Evolutionary conservation across 2,888 invertebrate genomes (phyloP), one percentile per base, ranked within the genome.

Genomic region (Thecocarcelia acutangulata): DNA sequence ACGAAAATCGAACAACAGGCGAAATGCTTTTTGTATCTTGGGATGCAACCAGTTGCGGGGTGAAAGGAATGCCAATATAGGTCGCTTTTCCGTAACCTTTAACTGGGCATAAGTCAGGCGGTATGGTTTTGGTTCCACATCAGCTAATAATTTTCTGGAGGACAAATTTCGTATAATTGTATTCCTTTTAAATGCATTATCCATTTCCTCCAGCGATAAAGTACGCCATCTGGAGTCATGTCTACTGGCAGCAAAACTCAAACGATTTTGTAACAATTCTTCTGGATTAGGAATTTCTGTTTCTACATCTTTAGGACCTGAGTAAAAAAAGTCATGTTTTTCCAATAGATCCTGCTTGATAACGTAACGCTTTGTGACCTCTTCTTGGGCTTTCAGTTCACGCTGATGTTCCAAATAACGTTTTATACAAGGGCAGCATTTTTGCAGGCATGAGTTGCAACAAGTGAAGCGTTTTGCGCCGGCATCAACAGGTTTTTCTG

Each of bases 301-400:
- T 33, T 33, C 37, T 3, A 12, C 9, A 4, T 86, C 85, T 0
- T 84, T 85, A 0, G 85, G 85, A 0, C 89, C 89, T 0, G 86
- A 87, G 21, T 94, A 95, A 89, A 95, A 94, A 66, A 95, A 94
- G 86, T 96, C 95, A 83, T 94, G 93, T 61, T 94, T 91, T 87
- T 94, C 94, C 84, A 95, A 90, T 0, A 94, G 94, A 83, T 87
- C 87, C 2, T 85, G 80, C 1, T 84, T 85, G 9, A 90, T 87
- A 0, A 89, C 56, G 58, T 84, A 85, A 28, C 77, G 85, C 6
- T 72, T 85, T 6, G 40, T 13, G 0, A 54, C 50, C 15, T 73
- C 54, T 15, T 72, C 48, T 11, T 13, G 15, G 28, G 48, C 52
- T 6, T 24, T 28, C 12, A 40, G 12, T 8, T 64, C 24, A 3